Evolutionary conservation across 2,113 vertebrate genomes (phyloP).

Genomic region (Origma solitaria): DNA sequence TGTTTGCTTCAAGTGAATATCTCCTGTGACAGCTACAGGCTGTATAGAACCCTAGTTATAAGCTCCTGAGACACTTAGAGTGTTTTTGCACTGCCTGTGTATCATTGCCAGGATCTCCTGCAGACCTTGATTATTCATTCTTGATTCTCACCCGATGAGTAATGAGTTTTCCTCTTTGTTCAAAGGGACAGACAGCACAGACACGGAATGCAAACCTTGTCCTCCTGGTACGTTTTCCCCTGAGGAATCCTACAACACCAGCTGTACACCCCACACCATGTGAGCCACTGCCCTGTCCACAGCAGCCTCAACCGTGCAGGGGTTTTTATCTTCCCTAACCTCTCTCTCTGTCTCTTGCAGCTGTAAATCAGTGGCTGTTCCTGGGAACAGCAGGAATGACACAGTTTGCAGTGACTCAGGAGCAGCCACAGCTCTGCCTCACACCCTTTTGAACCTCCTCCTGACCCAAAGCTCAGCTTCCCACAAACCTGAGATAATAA

Average conservation of each 20-base stretch:
- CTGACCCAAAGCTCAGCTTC: not conserved
- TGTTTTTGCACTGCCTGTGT: not conserved
- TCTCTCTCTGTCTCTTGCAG: not conserved
- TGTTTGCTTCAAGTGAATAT: not conserved
- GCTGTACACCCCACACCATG: slow-evolving; percentile 55
- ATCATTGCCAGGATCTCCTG: not conserved
- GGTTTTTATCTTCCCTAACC: not conserved
- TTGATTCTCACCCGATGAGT: not conserved
- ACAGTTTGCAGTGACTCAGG: slow-evolving; percentile 7
- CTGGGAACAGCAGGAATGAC: slow-evolving; percentile 38
- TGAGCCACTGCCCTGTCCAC: slow-evolving; percentile 17
- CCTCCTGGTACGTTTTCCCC: slow-evolving; percentile 59
- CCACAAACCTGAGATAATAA: not conserved
- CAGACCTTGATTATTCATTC: not conserved
- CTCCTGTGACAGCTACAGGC: not conserved
- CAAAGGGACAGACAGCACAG: slow-evolving; percentile 25
- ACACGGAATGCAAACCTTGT: slow-evolving; percentile 55
- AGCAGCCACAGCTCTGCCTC: not conserved
- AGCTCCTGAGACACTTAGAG: too few species aligned
- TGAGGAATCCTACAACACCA: slow-evolving; percentile 39
- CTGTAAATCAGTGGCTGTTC: slow-evolving; percentile 35
- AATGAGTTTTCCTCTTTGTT: not conserved
- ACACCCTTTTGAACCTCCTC: not conserved
- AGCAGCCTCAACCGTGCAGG: not conserved
- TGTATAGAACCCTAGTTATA: too few species aligned